A percentile compares a stretch with the other conserved stretches of the same genome.
Conservation (phyloP, 2,888 invertebrate species). For the Metallyticus violacea region DNA sequence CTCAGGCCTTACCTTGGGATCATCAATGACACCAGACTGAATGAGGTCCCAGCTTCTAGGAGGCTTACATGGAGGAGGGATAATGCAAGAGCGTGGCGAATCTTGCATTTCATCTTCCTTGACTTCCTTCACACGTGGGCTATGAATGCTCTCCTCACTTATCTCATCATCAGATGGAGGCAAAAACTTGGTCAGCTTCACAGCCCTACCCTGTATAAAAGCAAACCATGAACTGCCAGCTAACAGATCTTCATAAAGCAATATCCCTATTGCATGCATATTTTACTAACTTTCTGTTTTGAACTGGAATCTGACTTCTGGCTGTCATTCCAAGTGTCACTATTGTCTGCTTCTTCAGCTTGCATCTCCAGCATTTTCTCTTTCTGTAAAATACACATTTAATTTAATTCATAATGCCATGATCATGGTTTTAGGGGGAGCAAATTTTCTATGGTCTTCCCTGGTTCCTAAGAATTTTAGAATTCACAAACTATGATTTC, state of each 20-base stretch:
- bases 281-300: slow-evolving; percentile 16
- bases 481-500: no score
- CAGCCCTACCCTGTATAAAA: slow-evolving; percentile 8
- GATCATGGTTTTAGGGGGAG: no score
- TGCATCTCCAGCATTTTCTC: not conserved
- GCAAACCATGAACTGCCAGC: no score
- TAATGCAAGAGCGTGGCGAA: slow-evolving; percentile 39
- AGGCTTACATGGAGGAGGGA: slow-evolving; percentile 42
- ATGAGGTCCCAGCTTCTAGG: slow-evolving; percentile 43
- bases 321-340: slow-evolving; percentile 36
- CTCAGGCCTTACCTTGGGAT: slow-evolving; percentile 36
- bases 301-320: slow-evolving; percentile 27
- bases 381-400: no score
- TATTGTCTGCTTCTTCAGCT: slow-evolving; percentile 29
- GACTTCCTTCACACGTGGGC: slow-evolving; percentile 20
- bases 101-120: slow-evolving; percentile 34
- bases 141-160: slow-evolving; percentile 30
- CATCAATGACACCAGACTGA: slow-evolving; percentile 41
- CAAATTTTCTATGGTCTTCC: no score
- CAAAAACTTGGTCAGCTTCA: slow-evolving; percentile 27
- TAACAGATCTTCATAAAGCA: no score
- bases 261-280: no score
- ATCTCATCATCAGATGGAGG: slow-evolving; percentile 32
- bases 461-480: no score
- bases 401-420: no score